Conservation (phyloP, 2,113 vertebrate genomes). For the Meles meles region DNA sequence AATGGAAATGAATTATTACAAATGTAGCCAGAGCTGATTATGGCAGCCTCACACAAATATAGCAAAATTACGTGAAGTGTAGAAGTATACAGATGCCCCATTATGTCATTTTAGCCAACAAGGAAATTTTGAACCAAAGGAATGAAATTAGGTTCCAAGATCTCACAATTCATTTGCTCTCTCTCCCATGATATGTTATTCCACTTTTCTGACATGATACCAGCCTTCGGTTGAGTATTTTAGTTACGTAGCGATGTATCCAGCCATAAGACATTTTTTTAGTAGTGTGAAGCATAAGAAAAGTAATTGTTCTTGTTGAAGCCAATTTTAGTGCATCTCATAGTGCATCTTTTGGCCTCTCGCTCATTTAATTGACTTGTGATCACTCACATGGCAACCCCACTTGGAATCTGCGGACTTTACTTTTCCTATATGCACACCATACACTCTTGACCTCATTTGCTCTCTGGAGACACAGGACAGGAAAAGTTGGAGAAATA, state of each 20-base stretch:
- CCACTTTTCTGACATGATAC: neutral
- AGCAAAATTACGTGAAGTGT: neutral
- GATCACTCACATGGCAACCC: neutral
- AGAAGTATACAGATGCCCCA: neutral
- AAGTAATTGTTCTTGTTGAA: neutral
- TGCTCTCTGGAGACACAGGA: neutral
- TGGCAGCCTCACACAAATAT: neutral
- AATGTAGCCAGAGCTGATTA: neutral
- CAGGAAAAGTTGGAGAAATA: slow-evolving; percentile 7
- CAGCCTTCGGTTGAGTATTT: neutral
- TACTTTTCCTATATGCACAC: neutral
- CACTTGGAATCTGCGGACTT: neutral
- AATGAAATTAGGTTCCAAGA: slow-evolving; percentile 3
- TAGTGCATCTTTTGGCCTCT: neutral
- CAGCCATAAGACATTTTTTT: neutral
- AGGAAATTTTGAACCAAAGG: slow-evolving; percentile 19
- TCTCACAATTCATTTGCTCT: neutral
- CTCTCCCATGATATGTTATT: neutral
- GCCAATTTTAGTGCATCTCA: neutral
- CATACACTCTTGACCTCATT: neutral
- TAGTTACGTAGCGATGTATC: neutral
- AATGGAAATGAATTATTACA: slow-evolving; percentile 29
- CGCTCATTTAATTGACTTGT: neutral
- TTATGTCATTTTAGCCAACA: neutral
- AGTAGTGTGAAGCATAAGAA: neutral